Evolutionary conservation across 2,888 invertebrate genomes (phyloP), one percentile per base, ranked within the genome.

Genomic region (Xanthorhoe designata): DNA sequence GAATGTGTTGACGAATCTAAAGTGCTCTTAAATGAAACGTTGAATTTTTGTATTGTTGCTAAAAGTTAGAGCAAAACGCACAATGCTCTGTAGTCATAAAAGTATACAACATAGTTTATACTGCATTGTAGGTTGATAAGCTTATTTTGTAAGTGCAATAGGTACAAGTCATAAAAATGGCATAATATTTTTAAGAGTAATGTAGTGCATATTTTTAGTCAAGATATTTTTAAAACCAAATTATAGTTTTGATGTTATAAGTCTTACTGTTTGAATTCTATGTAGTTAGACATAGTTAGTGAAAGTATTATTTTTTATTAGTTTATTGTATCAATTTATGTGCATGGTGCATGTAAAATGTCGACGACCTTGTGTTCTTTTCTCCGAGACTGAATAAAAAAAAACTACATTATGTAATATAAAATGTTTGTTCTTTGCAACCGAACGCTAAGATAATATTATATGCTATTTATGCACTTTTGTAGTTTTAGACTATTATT

Each of bases 151-250:
- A 86, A 85, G 84, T 85, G 83, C 84, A 82, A 85, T 88, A 88
- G 87, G 90, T 90, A 91, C 89, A 90, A 90, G 87, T 86, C 81
- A 81, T 79, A 76, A 74, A 76, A 77, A 80, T 84, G 83, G 83
- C 87, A 84, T 85, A 83, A 82, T 81, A 81, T 78, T 72, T 71
- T 68, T 76, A 75, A 73, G 72, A 69, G 53, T 71, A 64, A 61
- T 70, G 55, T 72, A 75, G 70, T 71, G 62, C 70, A 73, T 70
- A 66, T 62, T 55, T 76, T 76, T 72, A 71, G 78, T 75, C 75
- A 57, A 66, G 55, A 78, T 72, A 72, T 74, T 78, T 75, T 72
- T 75, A 70, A 75, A 76, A 80, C 75, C 77, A 78, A 80, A 77
- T 75, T 75, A 71, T 75, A 70, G 65, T 66, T 69, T 68, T 68